Evolutionary conservation across 2,113 vertebrate genomes (phyloP).

Genomic region (Pogonocichla stellata): DNA sequence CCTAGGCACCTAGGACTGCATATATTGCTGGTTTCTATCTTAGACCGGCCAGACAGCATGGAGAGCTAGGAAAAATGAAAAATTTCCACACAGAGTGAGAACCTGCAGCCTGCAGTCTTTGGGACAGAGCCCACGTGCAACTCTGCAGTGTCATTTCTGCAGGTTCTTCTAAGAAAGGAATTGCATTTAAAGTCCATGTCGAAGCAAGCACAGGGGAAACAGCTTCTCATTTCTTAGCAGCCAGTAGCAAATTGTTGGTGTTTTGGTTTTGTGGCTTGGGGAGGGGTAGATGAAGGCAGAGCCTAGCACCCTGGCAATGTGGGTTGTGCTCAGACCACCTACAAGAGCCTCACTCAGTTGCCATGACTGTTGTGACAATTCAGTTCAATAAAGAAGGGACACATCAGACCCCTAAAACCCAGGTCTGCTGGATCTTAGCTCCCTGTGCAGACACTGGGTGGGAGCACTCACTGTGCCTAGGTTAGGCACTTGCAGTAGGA

Average conservation of each 20-base stretch:
- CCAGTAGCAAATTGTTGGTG: not conserved
- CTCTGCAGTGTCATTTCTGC: not conserved
- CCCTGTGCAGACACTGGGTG: not conserved
- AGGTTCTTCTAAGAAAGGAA: not conserved
- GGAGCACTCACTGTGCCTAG: not conserved
- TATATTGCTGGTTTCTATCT: not conserved
- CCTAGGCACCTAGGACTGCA: not conserved
- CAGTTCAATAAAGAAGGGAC: not conserved
- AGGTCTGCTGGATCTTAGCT: not conserved
- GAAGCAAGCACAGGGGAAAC: not conserved
- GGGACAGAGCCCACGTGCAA: fast-evolving
- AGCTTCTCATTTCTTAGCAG: not conserved
- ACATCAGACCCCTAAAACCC: not conserved
- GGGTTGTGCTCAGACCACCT: conserved; percentile 28
- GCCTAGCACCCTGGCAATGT: not conserved
- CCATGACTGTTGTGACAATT: not conserved
- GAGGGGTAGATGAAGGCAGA: conserved; percentile 18
- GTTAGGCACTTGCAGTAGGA: not conserved
- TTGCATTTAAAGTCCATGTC: not conserved
- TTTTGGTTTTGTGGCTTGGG: conserved; percentile 32
- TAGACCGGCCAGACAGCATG: not conserved
- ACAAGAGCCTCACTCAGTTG: not conserved
- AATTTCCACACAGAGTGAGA: not conserved
- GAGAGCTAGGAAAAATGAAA: not conserved
- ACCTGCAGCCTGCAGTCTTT: not conserved